Percentiles rank a stretch among this genome's conserved stretches.
Conservation (phyloP, 2,113 vertebrate genomes). For the Eubucco bourcierii region DNA sequence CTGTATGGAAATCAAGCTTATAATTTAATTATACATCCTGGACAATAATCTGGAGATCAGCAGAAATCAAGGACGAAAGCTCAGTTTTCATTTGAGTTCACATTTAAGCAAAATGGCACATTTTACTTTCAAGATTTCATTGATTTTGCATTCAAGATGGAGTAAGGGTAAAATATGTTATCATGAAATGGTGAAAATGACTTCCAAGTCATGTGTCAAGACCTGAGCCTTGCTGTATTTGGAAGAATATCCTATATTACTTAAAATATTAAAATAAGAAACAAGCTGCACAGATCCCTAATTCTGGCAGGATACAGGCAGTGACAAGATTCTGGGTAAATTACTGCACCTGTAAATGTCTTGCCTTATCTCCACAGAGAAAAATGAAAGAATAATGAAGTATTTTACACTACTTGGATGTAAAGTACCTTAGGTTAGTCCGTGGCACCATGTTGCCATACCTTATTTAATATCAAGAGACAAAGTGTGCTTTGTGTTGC, state of each 20-base stretch:
- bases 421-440: neutral
- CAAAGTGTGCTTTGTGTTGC: neutral
- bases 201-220: neutral
- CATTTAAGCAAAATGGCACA: neutral
- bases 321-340: neutral
- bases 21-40: neutral
- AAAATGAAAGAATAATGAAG: neutral
- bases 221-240: neutral
- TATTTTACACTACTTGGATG: neutral
- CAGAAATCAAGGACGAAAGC: slow-evolving; percentile 11
- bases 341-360: neutral
- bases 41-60: neutral
- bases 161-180: neutral
- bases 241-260: neutral
- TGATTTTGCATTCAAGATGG: neutral
- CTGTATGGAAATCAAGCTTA: neutral
- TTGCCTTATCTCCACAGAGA: neutral
- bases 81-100: neutral
- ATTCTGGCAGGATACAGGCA: neutral
- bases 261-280: neutral
- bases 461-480: neutral
- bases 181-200: neutral
- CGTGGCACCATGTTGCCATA: neutral
- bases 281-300: neutral
- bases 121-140: neutral